Evolutionary conservation across 1,140 invertebrate genomes (phyloP), one percentile per base, ranked within the genome.

Genomic region (Hycleus phaleratus): DNA sequence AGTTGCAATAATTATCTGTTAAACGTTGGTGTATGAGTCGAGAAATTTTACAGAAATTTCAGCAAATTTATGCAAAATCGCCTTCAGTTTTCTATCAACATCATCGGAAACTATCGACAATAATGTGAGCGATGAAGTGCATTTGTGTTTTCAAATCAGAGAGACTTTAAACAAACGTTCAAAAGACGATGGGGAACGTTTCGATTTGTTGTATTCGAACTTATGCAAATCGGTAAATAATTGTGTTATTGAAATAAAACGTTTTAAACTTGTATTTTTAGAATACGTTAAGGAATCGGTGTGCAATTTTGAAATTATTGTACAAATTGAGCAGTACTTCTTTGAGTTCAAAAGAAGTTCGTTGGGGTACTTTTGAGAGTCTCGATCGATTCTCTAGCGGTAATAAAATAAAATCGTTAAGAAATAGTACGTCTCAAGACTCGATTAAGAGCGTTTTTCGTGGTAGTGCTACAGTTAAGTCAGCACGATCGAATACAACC

Each of bases 171-270:
- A 43, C 10, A 57, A 54, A 6, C 59, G 64, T 38, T 61, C 62
- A 11, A 49, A 40, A 47, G 60, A 67, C 32, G 61, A 66, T 49
- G 40, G 57, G 4, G 63, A 70, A 43, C 63, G 63, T 25, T 73
- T 72, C 60, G 70, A 72, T 59, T 46, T 69, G 26, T 42, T 71
- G 9, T 72, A 72, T 55, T 53, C 58, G 9, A 70, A 56, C 45
- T 53, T 73, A 10, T 61, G 63, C 26, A 70, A 72, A 63, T 68
- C 67, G n/a, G 70, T 72, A 66, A 63, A 53, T 56, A 32, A 32
- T 5, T 32, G 32, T 32, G 4, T 32, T 18, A 18, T 18, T 18
- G 2, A 18, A 32, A 32, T 32, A 3, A 32, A 5, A 32, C 32
- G 32, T 7, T 32, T 32, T 32, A 32, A 5, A 18, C 32, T 54